Base-by-base conservation (phyloP, 1,140 invertebrate species). In the Oncopeltus fasciatus region DNA sequence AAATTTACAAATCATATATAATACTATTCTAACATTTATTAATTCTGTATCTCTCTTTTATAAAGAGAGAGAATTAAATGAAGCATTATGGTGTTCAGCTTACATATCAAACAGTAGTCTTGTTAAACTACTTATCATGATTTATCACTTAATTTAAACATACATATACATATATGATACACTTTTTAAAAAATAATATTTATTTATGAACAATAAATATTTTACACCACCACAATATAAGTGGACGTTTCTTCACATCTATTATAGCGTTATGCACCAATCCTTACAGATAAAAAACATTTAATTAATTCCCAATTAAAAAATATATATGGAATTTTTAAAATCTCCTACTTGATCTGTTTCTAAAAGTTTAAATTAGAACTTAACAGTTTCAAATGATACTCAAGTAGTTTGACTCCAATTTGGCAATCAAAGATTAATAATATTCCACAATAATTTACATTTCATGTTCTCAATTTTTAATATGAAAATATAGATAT, bases 401-500 rank as follows among this genome's bases (percentile, higher is more conserved):
- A 53, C 49, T 53, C 49, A 53, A 53, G 26, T 53, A 21, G 26
- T 24, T 53, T n/a, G n/a, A 53, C 29, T 60, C 26, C 44, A 60
- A 60, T 60, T 60, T 60, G 59, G 59, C 59, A 60, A 49, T 60
- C 1, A 51, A 18, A 24, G 59, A 27, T 57, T 47, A 38, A 38
- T 51, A 60, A 60, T 60, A 60, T 44, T 60, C 28, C 49, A 28
- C 24, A 21, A 33, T 60, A 46, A 47, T 60, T 60, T 60, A 60
- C 24, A 60, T 47, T 47, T 51, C 14, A 26, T 60, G 18, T 60
- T 60, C 33, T 38, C 12, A 60, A 31, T n/a, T n/a, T n/a, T n/a
- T 33, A 12, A 57, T 60, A 60, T 49, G 59, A 60, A 60, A 60
- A 60, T 60, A 60, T 60, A 57, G 28, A 31, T 57, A 60, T 60